Base-by-base conservation (phyloP, 1,140 invertebrate species). In the Zaprionus kolodkinae region DNA sequence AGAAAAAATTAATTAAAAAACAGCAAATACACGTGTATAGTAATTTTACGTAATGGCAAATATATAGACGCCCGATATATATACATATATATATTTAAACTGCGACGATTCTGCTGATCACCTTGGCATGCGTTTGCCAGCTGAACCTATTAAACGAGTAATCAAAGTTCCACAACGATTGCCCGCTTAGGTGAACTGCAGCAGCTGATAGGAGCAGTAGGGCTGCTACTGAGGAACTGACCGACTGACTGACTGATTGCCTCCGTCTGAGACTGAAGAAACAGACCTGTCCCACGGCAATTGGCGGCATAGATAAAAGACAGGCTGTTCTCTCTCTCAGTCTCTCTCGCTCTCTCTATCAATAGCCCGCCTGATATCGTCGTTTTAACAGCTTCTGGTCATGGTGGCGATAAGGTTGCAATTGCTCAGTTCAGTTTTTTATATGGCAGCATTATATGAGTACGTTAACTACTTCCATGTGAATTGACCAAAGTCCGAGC, bases 401-500 rank as follows among this genome's bases (percentile, higher is more conserved):
- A 21, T 6, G 5, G 43, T 10, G 13, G 27, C 27, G 67, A 70
- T 70, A 62, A 70, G 67, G 27, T 66, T 69, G 66, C 66, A 68
- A 68, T 61, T 61, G 56, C 13, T 36, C 33, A 38, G 1, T 27
- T 48, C n/a, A n/a, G n/a, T n/a, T n/a, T n/a, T n/a, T n/a, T n/a
- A n/a, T n/a, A 64, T 33, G 61, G 56, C 33, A 61, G 54, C 54
- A 43, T 60, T 70, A 45, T 68, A 70, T 48, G 15, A 25, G 45
- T 1, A 10, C 9, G 45, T 50, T 50, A 17, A 21, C 45, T 48
- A 21, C 15, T 57, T 55, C 55, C 45, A 50, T 60, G 27, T 17
- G 48, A 68, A 69, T 13, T 57, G 72, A 38, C 15, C 72, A 74
- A 74, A 74, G 72, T 76, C 67, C 68, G 72, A 10, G 30, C 25